Evolutionary conservation across 2,888 invertebrate species (phyloP), one percentile per base, ranked within the genome.

Genomic region (Steromphala cineraria): DNA sequence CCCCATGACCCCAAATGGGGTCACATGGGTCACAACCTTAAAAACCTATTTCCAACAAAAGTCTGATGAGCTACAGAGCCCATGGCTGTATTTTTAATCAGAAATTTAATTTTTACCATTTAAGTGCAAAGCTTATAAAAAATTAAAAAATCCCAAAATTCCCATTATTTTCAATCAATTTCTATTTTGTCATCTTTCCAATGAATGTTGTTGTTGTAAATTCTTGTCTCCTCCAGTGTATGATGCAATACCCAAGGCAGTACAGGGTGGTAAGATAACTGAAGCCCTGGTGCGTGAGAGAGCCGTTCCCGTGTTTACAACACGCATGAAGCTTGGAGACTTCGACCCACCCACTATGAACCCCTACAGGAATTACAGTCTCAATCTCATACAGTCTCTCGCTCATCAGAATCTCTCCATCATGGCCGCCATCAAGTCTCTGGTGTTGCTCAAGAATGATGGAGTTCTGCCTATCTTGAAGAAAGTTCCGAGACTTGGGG

Each of bases 361-460:
- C 80, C 90, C 90, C 0, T 90, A 87, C 84, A 79, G 67, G 5
- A 52, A 80, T n/a, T 82, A 88, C 21, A 79, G 80, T 36, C 53
- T 85, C 28, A 81, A 85, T 15, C 84, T 86, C 7, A 78, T 90
- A 3, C 86, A 87, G 81, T 86, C 84, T 75, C 53, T 40, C 15
- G 81, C 62, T 2, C 90, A 90, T 71, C 75, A 84, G 36, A 56
- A 78, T 31, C 81, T 90, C 31, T 82, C 87, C 19, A 8, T 88
- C 13, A 75, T 75, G 67, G 87, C 86, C 15, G 89, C 90, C 13
- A 79, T 81, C 21, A 81, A 87, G 80, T 83, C 85, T 0, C 87
- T 90, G 53, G 88, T 90, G 7, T 80, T 90, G 62, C 83, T 90
- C 77, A 90, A 90, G 80, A 90, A 90, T 78, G 62, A 83, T 10